Evolutionary conservation across 2,113 vertebrate species (phyloP).

Genomic region (Siniperca chuatsi): DNA sequence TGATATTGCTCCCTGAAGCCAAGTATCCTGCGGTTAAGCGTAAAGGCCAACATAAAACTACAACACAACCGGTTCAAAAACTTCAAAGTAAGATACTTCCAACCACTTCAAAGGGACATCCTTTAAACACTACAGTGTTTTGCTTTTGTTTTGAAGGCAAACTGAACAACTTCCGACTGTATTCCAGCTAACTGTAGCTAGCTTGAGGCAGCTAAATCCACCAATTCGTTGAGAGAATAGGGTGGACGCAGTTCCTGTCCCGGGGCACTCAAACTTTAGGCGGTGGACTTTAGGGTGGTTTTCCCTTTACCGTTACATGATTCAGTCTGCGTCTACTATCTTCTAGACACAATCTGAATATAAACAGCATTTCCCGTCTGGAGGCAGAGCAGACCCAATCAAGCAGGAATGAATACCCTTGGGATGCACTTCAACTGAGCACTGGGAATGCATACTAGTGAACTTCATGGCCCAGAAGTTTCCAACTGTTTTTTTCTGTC

Average conservation of each 20-base stretch:
- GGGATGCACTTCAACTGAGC: slow-evolving; percentile 12
- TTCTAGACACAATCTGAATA: neutral
- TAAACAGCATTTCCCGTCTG: slow-evolving; percentile 46
- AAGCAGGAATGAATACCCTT: slow-evolving; percentile 11
- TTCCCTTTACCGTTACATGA: neutral
- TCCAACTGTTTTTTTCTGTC: neutral
- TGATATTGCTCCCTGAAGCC: slow-evolving; percentile 45
- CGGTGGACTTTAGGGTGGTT: slow-evolving; percentile 42
- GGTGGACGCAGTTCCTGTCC: slow-evolving; percentile 65
- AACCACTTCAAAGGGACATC: fast-evolving
- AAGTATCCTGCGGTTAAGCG: slow-evolving; percentile 1
- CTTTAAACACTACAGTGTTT: fast-evolving
- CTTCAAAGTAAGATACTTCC: slow-evolving; percentile 40
- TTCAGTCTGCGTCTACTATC: neutral
- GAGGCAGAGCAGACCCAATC: slow-evolving; percentile 1
- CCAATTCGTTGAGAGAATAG: slow-evolving; percentile 41
- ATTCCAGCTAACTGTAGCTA: neutral
- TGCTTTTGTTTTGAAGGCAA: slow-evolving; percentile 62
- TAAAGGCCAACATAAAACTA: neutral
- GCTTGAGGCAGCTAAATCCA: neutral
- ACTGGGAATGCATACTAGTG: neutral
- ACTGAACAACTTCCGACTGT: neutral
- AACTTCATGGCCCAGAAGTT: neutral
- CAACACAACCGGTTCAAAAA: neutral
- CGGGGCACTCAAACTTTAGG: slow-evolving; percentile 63